Base-by-base conservation (phyloP, 2,797 vertebrate genomes). In the Pteronotus mesoamericanus region DNA sequence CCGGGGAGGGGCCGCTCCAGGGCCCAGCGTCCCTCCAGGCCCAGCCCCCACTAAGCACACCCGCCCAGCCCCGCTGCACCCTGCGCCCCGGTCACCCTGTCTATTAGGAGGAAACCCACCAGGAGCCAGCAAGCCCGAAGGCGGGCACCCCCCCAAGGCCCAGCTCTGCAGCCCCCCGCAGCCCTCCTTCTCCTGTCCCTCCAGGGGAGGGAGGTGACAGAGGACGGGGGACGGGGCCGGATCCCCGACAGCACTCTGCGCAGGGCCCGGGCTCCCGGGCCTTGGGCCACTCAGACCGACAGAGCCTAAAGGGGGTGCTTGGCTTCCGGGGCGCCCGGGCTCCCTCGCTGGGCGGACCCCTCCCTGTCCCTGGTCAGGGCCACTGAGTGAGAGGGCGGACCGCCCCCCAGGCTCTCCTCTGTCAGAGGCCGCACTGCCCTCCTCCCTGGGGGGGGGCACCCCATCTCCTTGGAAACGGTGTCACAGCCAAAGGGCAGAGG, bases 401-500 rank as follows among this genome's bases (percentile, higher is more conserved):
- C 69, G 32, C 18, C 92, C 39, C 34, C 12, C 71, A 46, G 66
- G 69, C 46, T 61, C 29, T 44, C 94, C 92, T 97, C 95, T 80
- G 95, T 87, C 53, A 64, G 74, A n/a, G 0, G 87, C 71, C n/a
- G 7, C 22, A 15, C 53, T 16, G 72, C 9, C 86, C 32, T 34
- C 64, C 10, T 61, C 75, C 34, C 24, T 1, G 53, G 32, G 24
- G 26, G 19, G 46, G 71, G 46, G 9, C 29, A 11, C 66, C 88
- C 82, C n/a, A 46, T 78, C 86, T 79, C 88, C 93, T 10, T 64
- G 77, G 94, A 84, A 91, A 91, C 69, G 5, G 12, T 18, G 61
- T n/a, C 55, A 46, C 74, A 53, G 82, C 94, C 94, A 69, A 92
- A 94, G 97, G 90, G 87, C 91, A 96, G 92, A 74, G 94, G 90